phyloP scores from a whole-genome alignment of 1,140 invertebrate genomes.

The Lucilia cuprina region DNA sequence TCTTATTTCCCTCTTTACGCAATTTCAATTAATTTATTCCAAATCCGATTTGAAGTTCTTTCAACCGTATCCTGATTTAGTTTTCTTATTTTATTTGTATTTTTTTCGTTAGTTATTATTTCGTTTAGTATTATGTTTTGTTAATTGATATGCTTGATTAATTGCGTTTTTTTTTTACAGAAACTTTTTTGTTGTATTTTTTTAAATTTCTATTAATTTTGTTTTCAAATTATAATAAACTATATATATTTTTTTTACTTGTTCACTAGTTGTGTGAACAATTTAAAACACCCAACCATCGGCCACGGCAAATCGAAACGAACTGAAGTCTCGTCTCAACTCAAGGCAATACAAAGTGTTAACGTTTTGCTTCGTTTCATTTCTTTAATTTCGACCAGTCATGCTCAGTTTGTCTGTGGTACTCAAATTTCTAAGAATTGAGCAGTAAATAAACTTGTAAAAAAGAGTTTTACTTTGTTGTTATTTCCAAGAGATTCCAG shows the following conservation, averaged over 20 bases:
- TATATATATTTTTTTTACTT: not conserved
- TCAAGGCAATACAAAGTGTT: slow-evolving; percentile 5
- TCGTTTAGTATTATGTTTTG: not conserved
- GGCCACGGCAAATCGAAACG: slow-evolving; percentile 23
- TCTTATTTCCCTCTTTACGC: not conserved
- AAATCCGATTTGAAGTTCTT: slow-evolving; percentile 20
- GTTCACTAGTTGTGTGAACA: not conserved
- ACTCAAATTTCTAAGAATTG: not conserved
- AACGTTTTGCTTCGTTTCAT: slow-evolving; percentile 24
- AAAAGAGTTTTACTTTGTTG: not conserved
- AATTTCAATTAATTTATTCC: slow-evolving; percentile 12
- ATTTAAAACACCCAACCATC: slow-evolving; percentile 20
- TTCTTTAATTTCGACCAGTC: slow-evolving; percentile 24
- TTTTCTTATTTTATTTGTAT: not conserved
- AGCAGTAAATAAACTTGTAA: not conserved
- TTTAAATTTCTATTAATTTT: not conserved
- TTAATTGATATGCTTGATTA: slow-evolving; percentile 21
- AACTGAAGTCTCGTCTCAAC: slow-evolving; percentile 20
- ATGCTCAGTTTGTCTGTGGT: not conserved
- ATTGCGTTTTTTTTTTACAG: not conserved
- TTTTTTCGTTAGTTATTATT: slow-evolving; percentile 1
- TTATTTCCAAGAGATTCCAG: not conserved
- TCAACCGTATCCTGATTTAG: slow-evolving; percentile 5
- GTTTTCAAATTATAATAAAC: not conserved
- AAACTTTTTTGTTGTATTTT: not conserved